Base-by-base conservation (phyloP, 2,888 invertebrate species). In the Lasioglossum lativentre region DNA sequence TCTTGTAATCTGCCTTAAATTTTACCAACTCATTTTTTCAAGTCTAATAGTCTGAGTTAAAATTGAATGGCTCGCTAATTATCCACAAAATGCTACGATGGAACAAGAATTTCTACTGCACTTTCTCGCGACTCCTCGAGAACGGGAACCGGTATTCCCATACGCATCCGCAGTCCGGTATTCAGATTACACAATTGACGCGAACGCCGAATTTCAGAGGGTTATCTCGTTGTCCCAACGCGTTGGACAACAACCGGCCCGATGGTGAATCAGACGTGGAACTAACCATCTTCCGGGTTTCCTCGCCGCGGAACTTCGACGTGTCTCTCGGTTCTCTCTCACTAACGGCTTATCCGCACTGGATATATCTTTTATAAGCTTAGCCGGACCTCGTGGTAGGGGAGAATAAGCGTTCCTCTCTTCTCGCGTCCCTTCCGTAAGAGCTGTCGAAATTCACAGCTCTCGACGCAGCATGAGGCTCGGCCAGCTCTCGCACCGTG, bases 341-440 rank as follows among this genome's bases (percentile, higher is more conserved):
- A 93, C 94, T 94, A 92, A 92, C 90, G 86, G 82, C 75, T 83
- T 86, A 85, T 78, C 85, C 86, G 86, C 81, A 85, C 88, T 86
- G 92, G 91, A 93, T 92, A 93, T 93, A 93, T 93, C 94, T 94
- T 93, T 94, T 94, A 94, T 94, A 94, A 94, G 91, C 92, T 92
- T 92, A 88, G 89, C 89, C 79, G 88, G 68, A 4, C 23, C 78
- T 73, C 75, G 70, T 73, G 87, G 83, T 68, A 76, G 84, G 83
- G 75, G 78, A 56, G 76, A 40, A 27, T 80, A 76, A 56, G 78
- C 72, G 56, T 40, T 40, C 59, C 27, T 78, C 63, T 80, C 45
- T 75, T 66, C 77, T 76, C 87, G 70, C 80, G 66, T 70, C 85
- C 82, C 85, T 88, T 73, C 87, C 88, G n/a, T 80, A 80, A 70